These are phyloP conservation scores for Orchestes rusci DNA, from an alignment of 2,888 invertebrate genomes.

Conservation along the genomic window DNA sequence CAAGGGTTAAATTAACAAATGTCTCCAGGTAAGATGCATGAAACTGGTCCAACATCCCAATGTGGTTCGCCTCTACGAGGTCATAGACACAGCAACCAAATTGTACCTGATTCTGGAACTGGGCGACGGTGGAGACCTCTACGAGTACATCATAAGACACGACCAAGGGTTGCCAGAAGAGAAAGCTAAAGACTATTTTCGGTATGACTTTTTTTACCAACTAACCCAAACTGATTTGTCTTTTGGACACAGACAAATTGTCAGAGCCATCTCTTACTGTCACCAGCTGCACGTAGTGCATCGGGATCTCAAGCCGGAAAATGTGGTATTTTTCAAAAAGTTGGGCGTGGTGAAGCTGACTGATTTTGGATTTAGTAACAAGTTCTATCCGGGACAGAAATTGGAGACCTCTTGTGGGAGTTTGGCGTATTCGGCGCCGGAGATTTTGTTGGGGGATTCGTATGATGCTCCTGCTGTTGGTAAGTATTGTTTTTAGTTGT, in stretches of 20 bases:
- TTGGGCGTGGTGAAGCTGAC: constrained; percentile 95
- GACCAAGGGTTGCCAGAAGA: constrained; percentile 80
- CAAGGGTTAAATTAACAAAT: too few relatives aligned
- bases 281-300: constrained; percentile 85
- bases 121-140: constrained; percentile 97
- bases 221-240: too few relatives aligned
- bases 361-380: constrained; percentile 97
- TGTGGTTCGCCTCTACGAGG: constrained; percentile 96
- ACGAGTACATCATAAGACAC: constrained; percentile 97
- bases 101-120: constrained; percentile 93
- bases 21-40: constrained; percentile 95
- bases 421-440: constrained; percentile 97
- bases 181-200: constrained; percentile 83
- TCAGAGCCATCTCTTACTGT: constrained; percentile 96
- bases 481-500: constrained; percentile 44
- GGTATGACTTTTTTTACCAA: constrained; percentile 13
- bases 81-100: constrained; percentile 98
- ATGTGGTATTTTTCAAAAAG: constrained; percentile 98
- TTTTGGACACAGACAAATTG: constrained; percentile 85
- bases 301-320: constrained; percentile 97
- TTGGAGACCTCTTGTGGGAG: constrained; percentile 98
- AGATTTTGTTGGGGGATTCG: constrained; percentile 95
- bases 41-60: constrained; percentile 99
- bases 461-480: constrained; percentile 98
- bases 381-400: constrained; percentile 92